Percentiles rank a stretch among this genome's conserved stretches.
Evolutionary conservation across 1,140 invertebrate genomes (phyloP).

Genomic region (Lepidurus packardi): DNA sequence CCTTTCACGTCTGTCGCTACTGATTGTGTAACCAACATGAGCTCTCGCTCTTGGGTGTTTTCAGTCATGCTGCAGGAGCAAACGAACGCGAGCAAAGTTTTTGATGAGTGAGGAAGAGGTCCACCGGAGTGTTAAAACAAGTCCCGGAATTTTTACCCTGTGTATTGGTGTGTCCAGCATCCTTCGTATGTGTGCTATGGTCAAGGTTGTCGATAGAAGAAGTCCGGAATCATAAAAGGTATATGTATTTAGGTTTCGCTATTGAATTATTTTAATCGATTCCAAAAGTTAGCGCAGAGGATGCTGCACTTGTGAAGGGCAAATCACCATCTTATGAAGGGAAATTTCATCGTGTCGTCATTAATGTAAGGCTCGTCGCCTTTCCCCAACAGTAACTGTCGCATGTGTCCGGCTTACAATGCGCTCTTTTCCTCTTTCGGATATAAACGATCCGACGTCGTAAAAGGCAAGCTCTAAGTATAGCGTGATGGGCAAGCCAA

Average conservation of each 20-base stretch:
- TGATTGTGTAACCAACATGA: neutral
- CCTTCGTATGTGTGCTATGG: neutral
- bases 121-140: conserved; percentile 1
- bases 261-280: too few relatives aligned
- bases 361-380: too few relatives aligned
- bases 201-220: too few relatives aligned
- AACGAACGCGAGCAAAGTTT: neutral
- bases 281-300: too few relatives aligned
- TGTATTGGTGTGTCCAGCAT: neutral
- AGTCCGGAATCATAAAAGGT: too few relatives aligned
- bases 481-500: neutral
- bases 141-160: neutral
- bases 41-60: neutral
- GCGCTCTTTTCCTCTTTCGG: neutral
- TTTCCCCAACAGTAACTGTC: too few relatives aligned
- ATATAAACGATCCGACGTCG: neutral
- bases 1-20: neutral
- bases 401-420: neutral
- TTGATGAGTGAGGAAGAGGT: neutral
- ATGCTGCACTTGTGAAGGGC: too few relatives aligned
- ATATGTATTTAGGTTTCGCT: too few relatives aligned
- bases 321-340: too few relatives aligned
- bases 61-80: neutral
- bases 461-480: neutral
- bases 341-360: too few relatives aligned